These are phyloP conservation scores for Coenonympha arcania DNA, from an alignment of 2,888 invertebrate species.

Conservation along the genomic window DNA sequence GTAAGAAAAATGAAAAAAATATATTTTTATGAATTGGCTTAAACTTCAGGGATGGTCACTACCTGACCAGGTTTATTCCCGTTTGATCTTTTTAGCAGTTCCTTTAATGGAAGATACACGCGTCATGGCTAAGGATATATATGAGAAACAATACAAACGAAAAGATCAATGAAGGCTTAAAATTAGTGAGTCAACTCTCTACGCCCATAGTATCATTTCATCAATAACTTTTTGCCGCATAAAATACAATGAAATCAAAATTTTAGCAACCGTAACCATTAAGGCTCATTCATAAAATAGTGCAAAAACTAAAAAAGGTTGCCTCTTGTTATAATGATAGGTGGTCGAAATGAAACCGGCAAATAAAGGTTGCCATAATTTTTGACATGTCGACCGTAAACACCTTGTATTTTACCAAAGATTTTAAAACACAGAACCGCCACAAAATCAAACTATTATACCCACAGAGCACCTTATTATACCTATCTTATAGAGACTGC, in stretches of 20 bases:
- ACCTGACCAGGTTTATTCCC: too few species aligned
- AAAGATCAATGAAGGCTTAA: constrained; percentile 5
- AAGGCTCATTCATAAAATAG: constrained; percentile 54
- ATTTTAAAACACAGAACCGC: constrained; percentile 22
- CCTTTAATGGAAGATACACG: too few species aligned
- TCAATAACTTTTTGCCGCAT: constrained; percentile 35
- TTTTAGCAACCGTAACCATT: constrained; percentile 53
- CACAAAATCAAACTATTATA: not conserved
- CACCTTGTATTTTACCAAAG: constrained; percentile 52
- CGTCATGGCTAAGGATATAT: not conserved
- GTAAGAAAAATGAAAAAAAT: too few species aligned
- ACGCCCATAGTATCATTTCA: constrained; percentile 17
- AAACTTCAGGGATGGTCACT: too few species aligned
- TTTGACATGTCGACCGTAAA: constrained; percentile 62
- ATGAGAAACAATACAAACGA: not conserved
- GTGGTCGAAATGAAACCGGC: constrained; percentile 42
- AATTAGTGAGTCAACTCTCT: constrained; percentile 17
- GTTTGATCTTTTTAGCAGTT: too few species aligned
- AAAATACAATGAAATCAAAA: constrained; percentile 43
- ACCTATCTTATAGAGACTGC: too few species aligned
- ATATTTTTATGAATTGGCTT: too few species aligned
- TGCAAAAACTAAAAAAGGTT: constrained; percentile 52
- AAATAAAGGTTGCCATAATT: constrained; percentile 56
- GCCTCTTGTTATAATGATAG: constrained; percentile 52
- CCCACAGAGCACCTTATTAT: too few species aligned